Percentiles rank a stretch among this genome's conserved stretches.
phyloP scores from a whole-genome alignment of 2,888 invertebrate genomes.

The Stictocephala bisonia region DNA sequence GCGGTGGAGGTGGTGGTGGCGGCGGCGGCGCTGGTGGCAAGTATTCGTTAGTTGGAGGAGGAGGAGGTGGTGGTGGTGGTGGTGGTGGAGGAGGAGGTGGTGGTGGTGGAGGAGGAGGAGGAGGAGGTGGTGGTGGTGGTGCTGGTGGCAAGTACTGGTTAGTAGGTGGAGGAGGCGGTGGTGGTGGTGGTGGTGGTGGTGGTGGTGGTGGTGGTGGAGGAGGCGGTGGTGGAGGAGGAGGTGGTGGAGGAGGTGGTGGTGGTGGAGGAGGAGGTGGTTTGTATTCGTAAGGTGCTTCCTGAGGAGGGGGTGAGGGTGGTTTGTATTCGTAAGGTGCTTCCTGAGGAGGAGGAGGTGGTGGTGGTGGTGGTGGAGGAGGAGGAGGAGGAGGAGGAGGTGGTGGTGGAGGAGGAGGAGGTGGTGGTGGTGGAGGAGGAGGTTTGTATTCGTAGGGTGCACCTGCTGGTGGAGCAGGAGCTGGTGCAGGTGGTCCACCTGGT shows the following conservation, averaged over 20 bases:
- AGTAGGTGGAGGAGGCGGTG: slow-evolving; percentile 8
- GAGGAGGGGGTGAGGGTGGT: slow-evolving; percentile 43
- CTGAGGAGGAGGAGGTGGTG: slow-evolving; percentile 27
- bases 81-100: slow-evolving; percentile 36
- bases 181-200: slow-evolving; percentile 43
- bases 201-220: slow-evolving; percentile 30
- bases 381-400: slow-evolving; percentile 44
- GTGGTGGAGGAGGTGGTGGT: slow-evolving; percentile 24
- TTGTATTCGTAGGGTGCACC: background rate
- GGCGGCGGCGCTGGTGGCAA: slow-evolving; percentile 19
- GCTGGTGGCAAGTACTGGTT: background rate
- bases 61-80: slow-evolving; percentile 41
- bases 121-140: slow-evolving; percentile 7
- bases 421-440: slow-evolving; percentile 21
- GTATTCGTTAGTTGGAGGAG: background rate
- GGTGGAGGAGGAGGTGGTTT: slow-evolving; percentile 15
- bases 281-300: background rate
- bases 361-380: slow-evolving; percentile 4
- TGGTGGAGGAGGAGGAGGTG: slow-evolving; percentile 23
- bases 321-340: slow-evolving; percentile 22
- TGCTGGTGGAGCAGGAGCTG: slow-evolving; percentile 36
- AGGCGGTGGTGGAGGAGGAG: slow-evolving; percentile 42
- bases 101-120: slow-evolving; percentile 24
- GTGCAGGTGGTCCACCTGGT: background rate
- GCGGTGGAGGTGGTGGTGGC: slow-evolving; percentile 14